Evolutionary conservation across 2,113 vertebrate genomes (phyloP).

Genomic region (Macrotus californicus): DNA sequence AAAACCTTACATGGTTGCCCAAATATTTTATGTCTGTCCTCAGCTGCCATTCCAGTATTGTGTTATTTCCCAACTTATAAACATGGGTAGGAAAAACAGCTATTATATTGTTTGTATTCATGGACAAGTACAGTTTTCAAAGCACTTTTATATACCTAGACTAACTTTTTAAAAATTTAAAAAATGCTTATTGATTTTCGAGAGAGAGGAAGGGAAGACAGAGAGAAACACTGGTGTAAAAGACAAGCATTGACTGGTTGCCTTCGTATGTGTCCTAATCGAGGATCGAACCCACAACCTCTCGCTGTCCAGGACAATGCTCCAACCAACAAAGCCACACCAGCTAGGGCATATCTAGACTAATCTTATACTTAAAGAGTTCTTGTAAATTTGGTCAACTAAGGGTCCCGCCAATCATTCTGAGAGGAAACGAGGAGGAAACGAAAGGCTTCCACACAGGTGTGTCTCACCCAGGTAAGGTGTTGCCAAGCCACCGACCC

Average conservation of each 20-base stretch:
- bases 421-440: background rate
- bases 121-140: background rate
- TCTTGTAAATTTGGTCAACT: background rate
- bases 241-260: too few species aligned
- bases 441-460: background rate
- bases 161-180: background rate
- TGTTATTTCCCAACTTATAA: conserved; percentile 8
- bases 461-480: background rate
- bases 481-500: background rate
- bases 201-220: too few species aligned
- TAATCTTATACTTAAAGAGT: background rate
- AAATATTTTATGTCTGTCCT: background rate
- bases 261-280: too few species aligned
- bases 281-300: too few species aligned
- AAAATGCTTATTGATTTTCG: too few species aligned
- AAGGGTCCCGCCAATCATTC: background rate
- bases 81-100: background rate
- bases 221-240: too few species aligned
- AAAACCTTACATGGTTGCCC: too few species aligned
- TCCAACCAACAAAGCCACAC: too few species aligned
- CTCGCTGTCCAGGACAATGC: too few species aligned
- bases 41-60: background rate
- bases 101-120: background rate
- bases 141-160: background rate
- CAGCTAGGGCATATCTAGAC: background rate